A percentile compares a stretch with the other conserved stretches of the same genome.
Conservation (phyloP, 2,888 invertebrate species). For the Octodonta nipae region DNA sequence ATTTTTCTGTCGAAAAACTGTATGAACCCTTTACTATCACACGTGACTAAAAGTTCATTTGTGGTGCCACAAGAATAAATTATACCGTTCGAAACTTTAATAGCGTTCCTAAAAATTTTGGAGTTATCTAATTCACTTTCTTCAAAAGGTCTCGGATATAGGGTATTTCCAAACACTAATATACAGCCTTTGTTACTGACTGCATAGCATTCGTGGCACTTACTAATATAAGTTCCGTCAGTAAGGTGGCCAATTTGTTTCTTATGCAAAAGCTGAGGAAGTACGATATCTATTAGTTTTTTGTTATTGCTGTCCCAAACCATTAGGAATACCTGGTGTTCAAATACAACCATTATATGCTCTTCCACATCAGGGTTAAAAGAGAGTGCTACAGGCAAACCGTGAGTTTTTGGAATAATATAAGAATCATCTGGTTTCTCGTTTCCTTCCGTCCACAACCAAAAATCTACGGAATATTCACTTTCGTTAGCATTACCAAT, state of each 20-base stretch:
- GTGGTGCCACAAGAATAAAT: background rate
- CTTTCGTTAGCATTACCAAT: too few relatives aligned
- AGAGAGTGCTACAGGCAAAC: slow-evolving; percentile 24
- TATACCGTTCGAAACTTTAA: too few relatives aligned
- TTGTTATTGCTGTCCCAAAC: too few relatives aligned
- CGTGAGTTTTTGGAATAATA: slow-evolving; percentile 14
- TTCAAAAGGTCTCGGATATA: slow-evolving; percentile 31
- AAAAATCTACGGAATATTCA: slow-evolving; percentile 47
- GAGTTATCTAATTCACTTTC: slow-evolving; percentile 28
- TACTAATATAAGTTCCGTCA: slow-evolving; percentile 40
- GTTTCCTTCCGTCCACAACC: slow-evolving; percentile 47
- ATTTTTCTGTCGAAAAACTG: slow-evolving; percentile 46
- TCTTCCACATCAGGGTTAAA: slow-evolving; percentile 33
- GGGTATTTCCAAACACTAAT: slow-evolving; percentile 39
- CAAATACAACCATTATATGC: slow-evolving; percentile 35
- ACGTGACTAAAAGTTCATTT: slow-evolving; percentile 33
- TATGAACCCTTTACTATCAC: slow-evolving; percentile 42
- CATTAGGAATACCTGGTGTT: slow-evolving; percentile 28
- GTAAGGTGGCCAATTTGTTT: slow-evolving; percentile 36
- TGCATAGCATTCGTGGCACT: slow-evolving; percentile 40
- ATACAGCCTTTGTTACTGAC: slow-evolving; percentile 39
- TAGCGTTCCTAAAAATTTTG: slow-evolving; percentile 38
- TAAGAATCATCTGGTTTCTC: slow-evolving; percentile 37
- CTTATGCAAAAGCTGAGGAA: too few relatives aligned
- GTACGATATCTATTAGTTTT: too few relatives aligned